phyloP scores from a whole-genome alignment of 37 sponge, comb jelly and placozoan species.

The Geodia barretti region DNA sequence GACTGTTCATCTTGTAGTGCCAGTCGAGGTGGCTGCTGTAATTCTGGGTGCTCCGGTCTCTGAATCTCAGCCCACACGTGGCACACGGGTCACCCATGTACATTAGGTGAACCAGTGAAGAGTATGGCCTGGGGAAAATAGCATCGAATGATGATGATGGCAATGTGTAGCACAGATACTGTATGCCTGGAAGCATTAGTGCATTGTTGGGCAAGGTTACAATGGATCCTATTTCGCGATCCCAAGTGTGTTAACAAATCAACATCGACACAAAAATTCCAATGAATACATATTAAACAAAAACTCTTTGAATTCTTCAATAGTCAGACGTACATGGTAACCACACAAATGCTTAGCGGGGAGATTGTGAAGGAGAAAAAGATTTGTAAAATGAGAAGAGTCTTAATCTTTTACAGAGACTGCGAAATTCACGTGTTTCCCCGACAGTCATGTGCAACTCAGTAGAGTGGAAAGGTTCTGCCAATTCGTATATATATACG shows the following conservation, averaged over 20 bases:
- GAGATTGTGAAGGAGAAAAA: too few relatives aligned
- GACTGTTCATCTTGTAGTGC: slow-evolving; percentile 87
- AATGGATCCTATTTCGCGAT: not conserved
- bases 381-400: too few relatives aligned
- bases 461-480: too few relatives aligned
- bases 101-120: slow-evolving; percentile 52
- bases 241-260: not conserved
- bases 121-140: slow-evolving; percentile 40
- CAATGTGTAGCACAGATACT: not conserved
- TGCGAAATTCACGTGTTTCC: too few relatives aligned
- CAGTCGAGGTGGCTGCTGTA: slow-evolving; percentile 91
- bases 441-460: too few relatives aligned
- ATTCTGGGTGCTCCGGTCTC: slow-evolving; percentile 25
- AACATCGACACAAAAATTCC: too few relatives aligned
- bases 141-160: not conserved
- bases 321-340: too few relatives aligned
- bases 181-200: not conserved
- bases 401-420: too few relatives aligned
- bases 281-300: too few relatives aligned
- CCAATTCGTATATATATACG: too few relatives aligned
- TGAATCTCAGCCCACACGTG: slow-evolving; percentile 90
- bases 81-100: slow-evolving; percentile 84
- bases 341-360: too few relatives aligned
- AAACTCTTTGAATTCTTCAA: too few relatives aligned
- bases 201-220: not conserved